Conservation (phyloP, 1,140 invertebrate genomes). For the Bombus soroeensis region DNA sequence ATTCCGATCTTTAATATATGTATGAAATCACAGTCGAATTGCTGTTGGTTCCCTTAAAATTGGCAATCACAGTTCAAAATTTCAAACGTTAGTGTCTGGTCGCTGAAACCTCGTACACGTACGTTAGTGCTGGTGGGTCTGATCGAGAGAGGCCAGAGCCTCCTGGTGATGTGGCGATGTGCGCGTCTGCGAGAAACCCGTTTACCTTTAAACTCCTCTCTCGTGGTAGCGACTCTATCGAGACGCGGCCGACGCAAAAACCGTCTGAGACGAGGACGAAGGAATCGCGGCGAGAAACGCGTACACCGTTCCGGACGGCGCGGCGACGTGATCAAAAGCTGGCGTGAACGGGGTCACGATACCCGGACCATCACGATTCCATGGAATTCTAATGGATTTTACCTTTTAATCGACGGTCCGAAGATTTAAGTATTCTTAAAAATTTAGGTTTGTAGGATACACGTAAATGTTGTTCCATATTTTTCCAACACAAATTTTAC, state of each 20-base stretch:
- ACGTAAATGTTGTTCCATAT: no score
- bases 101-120: not conserved
- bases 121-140: no score
- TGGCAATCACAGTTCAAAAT: no score
- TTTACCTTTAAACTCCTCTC: slow-evolving; percentile 77
- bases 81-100: no score
- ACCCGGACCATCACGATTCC: not conserved
- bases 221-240: slow-evolving; percentile 34
- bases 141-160: slow-evolving; percentile 29
- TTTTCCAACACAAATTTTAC: no score
- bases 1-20: no score
- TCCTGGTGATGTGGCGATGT: slow-evolving; percentile 59
- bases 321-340: slow-evolving; percentile 36
- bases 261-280: slow-evolving; percentile 38
- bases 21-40: no score
- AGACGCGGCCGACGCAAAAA: slow-evolving; percentile 43
- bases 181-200: slow-evolving; percentile 69
- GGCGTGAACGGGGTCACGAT: slow-evolving; percentile 25
- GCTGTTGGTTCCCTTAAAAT: no score
- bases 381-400: not conserved
- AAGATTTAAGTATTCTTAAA: not conserved
- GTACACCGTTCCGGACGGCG: slow-evolving; percentile 24
- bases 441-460: no score
- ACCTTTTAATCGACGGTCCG: not conserved
- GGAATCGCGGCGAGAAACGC: slow-evolving; percentile 20